Conservation (phyloP, 2,888 invertebrate genomes). For the Anodontia alba region DNA sequence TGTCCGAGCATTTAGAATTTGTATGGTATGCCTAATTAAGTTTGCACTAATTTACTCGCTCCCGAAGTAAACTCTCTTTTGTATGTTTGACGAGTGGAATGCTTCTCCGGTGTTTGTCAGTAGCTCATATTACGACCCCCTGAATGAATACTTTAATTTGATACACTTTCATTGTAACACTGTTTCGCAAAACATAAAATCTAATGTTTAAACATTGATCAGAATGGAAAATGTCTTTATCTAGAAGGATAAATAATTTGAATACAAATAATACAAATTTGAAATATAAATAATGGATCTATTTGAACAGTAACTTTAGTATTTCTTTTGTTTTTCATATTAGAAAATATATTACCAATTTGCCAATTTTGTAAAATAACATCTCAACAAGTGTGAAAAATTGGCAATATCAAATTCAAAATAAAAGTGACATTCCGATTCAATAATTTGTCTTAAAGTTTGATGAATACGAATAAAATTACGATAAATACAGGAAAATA, state of each 20-base stretch:
- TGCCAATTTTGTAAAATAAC: too few species aligned
- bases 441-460: too few species aligned
- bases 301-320: too few species aligned
- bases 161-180: background rate
- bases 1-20: too few species aligned
- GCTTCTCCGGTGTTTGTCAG: background rate
- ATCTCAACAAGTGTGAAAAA: too few species aligned
- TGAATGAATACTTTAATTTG: background rate
- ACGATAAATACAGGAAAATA: too few species aligned
- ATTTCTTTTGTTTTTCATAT: too few species aligned
- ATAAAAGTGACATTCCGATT: too few species aligned
- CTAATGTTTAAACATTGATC: background rate
- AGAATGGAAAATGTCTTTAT: background rate
- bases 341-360: too few species aligned
- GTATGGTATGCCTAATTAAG: background rate
- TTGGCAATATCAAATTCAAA: too few species aligned
- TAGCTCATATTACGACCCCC: slow-evolving; percentile 3
- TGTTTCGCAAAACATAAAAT: background rate
- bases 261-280: background rate
- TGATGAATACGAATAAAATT: too few species aligned
- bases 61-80: background rate
- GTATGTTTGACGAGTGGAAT: background rate
- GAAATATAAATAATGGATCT: too few species aligned
- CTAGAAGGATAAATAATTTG: background rate
- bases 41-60: background rate